Conservation (phyloP, 2,113 vertebrate genomes). For the Gavialis gangeticus region DNA sequence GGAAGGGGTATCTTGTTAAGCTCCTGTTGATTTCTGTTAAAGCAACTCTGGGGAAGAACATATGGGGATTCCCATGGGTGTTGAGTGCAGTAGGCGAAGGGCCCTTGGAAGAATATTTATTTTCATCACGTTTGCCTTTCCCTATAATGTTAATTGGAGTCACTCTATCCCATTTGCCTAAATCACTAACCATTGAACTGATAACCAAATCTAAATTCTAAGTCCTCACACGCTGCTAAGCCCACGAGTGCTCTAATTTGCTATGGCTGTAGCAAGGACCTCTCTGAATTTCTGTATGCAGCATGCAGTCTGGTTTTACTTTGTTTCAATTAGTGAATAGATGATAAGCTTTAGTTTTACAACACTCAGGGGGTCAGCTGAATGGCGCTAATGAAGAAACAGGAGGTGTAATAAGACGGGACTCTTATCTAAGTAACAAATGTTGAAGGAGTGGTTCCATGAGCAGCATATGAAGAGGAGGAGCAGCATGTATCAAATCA, state of each 20-base stretch:
- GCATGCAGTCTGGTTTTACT: neutral
- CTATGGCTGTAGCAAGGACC: neutral
- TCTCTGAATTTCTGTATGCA: neutral
- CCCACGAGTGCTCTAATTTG: neutral
- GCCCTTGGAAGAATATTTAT: neutral
- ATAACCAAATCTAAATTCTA: neutral
- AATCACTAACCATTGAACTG: neutral
- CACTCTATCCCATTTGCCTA: neutral
- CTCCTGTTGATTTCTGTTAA: neutral
- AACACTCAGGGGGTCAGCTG: neutral
- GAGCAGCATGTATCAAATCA: neutral
- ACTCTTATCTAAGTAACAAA: neutral
- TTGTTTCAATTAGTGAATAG: slow-evolving; percentile 11
- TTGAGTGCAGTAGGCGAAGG: neutral
- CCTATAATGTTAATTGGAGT: neutral
- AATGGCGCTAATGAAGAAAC: slow-evolving; percentile 26
- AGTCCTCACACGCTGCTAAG: neutral
- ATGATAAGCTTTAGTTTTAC: slow-evolving; percentile 6
- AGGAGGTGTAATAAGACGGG: neutral
- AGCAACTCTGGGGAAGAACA: neutral
- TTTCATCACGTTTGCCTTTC: neutral
- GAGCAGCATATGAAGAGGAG: neutral
- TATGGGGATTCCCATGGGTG: neutral
- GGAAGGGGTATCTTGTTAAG: neutral
- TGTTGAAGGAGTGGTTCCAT: neutral